These are phyloP conservation scores for Sitobion miscanthi DNA, from an alignment of 1,140 invertebrate genomes.

Conservation along the genomic window DNA sequence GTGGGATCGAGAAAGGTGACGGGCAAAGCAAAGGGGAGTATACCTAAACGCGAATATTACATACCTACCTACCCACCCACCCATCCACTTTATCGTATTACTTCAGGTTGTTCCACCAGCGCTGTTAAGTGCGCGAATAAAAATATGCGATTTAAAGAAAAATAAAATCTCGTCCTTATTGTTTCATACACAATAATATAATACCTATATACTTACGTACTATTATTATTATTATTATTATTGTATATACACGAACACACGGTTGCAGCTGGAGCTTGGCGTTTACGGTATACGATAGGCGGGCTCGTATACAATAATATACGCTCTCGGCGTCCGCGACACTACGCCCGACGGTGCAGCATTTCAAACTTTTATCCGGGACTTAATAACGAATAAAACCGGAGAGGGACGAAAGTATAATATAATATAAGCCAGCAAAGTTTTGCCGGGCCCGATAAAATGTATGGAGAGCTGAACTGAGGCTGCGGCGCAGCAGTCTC, in stretches of 20 bases:
- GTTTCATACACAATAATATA: neutral
- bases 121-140: neutral
- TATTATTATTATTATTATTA: too few species aligned
- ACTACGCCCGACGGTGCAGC: neutral
- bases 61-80: neutral
- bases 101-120: neutral
- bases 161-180: neutral
- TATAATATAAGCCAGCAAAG: neutral
- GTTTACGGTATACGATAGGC: neutral
- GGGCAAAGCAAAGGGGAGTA: neutral
- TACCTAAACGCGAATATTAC: neutral
- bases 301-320: neutral
- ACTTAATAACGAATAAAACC: constrained; percentile 17
- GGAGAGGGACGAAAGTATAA: neutral
- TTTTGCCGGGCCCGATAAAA: neutral
- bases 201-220: too few species aligned
- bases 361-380: neutral
- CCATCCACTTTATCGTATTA: neutral
- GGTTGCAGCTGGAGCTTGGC: neutral
- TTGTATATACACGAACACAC: neutral
- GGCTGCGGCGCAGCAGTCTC: neutral
- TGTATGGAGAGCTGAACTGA: neutral
- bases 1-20: neutral
- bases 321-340: neutral
- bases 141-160: neutral